Percentiles rank a stretch among this genome's conserved stretches.
Conservation (phyloP, 2,888 invertebrate species). For the Morinoia aosen region DNA sequence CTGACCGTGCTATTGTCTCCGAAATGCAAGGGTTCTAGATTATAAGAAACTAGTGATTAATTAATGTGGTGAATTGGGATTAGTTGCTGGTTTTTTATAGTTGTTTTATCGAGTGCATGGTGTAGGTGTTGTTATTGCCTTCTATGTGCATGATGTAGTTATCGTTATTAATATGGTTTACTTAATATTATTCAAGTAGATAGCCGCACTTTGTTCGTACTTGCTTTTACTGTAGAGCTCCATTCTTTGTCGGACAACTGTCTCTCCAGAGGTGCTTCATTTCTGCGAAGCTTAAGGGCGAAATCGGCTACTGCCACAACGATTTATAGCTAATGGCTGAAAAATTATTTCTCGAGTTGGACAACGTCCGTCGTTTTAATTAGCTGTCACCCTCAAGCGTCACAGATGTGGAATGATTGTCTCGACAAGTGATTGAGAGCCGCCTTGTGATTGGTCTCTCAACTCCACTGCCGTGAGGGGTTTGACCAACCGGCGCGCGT, state of each 20-base stretch:
- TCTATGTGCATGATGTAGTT: slow-evolving; percentile 4
- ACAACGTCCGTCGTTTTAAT: neutral
- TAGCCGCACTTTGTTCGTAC: slow-evolving; percentile 30
- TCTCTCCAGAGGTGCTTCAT: neutral
- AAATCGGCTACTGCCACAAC: neutral
- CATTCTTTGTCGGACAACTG: neutral
- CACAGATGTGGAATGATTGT: neutral
- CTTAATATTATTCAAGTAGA: neutral
- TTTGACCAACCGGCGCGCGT: neutral
- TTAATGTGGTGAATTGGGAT: slow-evolving; percentile 9
- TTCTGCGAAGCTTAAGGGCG: neutral
- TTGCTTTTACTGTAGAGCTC: neutral
- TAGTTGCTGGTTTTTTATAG: neutral
- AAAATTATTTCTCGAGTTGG: neutral
- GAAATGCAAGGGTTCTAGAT: neutral
- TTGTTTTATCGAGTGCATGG: neutral
- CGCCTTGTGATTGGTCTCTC: slow-evolving; percentile 13
- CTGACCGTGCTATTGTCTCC: neutral
- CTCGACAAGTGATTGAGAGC: neutral
- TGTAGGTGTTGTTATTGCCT: slow-evolving; percentile 3
- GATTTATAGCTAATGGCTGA: neutral
- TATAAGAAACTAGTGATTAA: neutral
- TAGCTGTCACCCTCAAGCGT: neutral
- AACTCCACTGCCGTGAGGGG: neutral
- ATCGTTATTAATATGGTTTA: neutral